Evolutionary conservation across 1,140 invertebrate species (phyloP).

Genomic region (Solenopsis fugax): DNA sequence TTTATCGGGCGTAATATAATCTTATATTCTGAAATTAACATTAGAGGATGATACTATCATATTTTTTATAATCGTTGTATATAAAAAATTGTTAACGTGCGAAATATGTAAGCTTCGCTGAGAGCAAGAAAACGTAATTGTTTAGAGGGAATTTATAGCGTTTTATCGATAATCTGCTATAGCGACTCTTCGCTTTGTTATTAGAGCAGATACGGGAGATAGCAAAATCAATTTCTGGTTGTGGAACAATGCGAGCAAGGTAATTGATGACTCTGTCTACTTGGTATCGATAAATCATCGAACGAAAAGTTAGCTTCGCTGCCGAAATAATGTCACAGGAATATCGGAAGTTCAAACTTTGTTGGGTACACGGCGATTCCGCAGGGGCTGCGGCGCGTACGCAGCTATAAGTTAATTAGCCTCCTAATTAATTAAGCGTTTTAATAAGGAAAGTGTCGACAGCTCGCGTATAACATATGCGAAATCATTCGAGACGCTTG

Average conservation of each 20-base stretch:
- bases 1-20: background rate
- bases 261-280: slow-evolving; percentile 70
- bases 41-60: background rate
- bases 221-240: slow-evolving; percentile 58
- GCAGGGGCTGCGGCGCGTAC: background rate
- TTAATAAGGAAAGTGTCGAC: slow-evolving; percentile 60
- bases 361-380: background rate
- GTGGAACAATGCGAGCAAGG: slow-evolving; percentile 64
- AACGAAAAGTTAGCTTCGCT: slow-evolving; percentile 39
- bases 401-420: slow-evolving; percentile 31
- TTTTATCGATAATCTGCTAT: slow-evolving; percentile 33
- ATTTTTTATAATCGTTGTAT: background rate
- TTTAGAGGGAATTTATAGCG: slow-evolving; percentile 7
- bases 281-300: slow-evolving; percentile 62
- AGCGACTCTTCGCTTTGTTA: slow-evolving; percentile 33
- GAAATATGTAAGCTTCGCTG: background rate
- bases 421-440: slow-evolving; percentile 54
- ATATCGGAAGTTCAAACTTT: background rate
- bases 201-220: slow-evolving; percentile 67
- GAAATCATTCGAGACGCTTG: slow-evolving; percentile 45
- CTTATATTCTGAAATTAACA: background rate
- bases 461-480: slow-evolving; percentile 33
- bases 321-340: slow-evolving; percentile 8
- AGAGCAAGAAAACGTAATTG: background rate
- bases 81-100: background rate